Percentiles rank a stretch among this genome's conserved stretches.
phyloP scores from a whole-genome alignment of 2,113 vertebrate genomes.

The Equus przewalskii region DNA sequence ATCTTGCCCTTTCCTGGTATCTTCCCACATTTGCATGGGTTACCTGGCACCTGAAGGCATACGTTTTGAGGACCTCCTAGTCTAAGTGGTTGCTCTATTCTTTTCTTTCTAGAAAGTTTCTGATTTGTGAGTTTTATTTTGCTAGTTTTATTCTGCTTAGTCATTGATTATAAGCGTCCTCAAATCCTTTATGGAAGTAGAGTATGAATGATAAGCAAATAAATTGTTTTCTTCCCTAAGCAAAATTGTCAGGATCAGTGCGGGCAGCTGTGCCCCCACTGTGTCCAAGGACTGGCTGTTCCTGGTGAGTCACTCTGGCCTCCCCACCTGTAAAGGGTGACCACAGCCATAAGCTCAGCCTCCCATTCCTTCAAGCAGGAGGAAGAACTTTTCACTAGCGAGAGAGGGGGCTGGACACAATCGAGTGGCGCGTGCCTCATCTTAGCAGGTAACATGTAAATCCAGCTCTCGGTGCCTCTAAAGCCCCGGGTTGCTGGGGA shows the following conservation, averaged over 20 bases:
- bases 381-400: background rate
- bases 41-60: background rate
- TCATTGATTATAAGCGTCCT: background rate
- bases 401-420: too few species aligned
- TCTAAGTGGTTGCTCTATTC: background rate
- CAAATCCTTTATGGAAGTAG: background rate
- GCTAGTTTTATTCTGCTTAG: background rate
- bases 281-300: background rate
- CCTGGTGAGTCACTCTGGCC: background rate
- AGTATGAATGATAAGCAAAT: background rate
- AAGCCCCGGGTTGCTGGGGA: background rate
- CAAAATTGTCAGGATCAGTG: background rate
- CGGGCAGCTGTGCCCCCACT: background rate
- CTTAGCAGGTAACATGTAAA: background rate
- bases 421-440: background rate
- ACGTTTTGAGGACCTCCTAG: background rate
- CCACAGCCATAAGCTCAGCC: background rate
- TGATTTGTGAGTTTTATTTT: slow-evolving; percentile 48
- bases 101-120: slow-evolving; percentile 28
- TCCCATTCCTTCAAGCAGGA: background rate
- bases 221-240: slow-evolving; percentile 4
- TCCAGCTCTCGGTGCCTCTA: background rate
- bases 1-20: background rate
- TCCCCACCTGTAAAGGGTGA: background rate
- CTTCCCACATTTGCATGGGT: background rate